Evolutionary conservation across 2,113 vertebrate species (phyloP), one percentile per base, ranked within the genome.

Genomic region (Myrmecophaga tridactyla): DNA sequence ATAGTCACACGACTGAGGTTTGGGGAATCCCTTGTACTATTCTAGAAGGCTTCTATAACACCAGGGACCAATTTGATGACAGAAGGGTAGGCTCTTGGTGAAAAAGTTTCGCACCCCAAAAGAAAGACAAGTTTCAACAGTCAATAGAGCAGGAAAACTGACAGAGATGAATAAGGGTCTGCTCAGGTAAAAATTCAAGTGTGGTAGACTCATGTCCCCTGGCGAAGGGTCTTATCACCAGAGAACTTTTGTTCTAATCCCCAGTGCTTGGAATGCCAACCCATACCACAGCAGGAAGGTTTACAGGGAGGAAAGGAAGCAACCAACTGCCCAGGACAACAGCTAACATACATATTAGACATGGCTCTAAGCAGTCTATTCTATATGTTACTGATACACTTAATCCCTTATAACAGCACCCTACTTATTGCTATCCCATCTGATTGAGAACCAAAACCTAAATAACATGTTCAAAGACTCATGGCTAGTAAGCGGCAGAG

Each of bases 21-120:
- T 88, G 0, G 4, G 13, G 69, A 65, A n/a, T 39, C 51, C 7
- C 7, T 77, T 88, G 89, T 29, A 94, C 29, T 12, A n/a, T 41
- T 91, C 76, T 92, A 88, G 23, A 88, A 56, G 29, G 21, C 62
- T 86, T 95, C 78, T 51, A 89, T 76, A 76, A 41, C 72, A 81
- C 3, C 36, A 31, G 21, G 53, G 23, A 46, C 25, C 75, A 93
- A 94, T 53, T 31, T 31, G 20, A 21, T 62, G 41, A 84, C 8
- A 89, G 60, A 36, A 89, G 51, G 41, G 46, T 86, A n/a, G 60
- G 75, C 31, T 86, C 76, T 29, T 80, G 41, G 46, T 60, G 62
- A 86, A 69, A 34, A 3, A 78, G 67, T 46, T 88, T 90, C 53
- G 78, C n/a, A 36, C 82, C 78, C 63, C 25, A 70, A 95, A 87